These are phyloP conservation scores for Alcedo atthis DNA, from an alignment of 2,797 vertebrate species.

Conservation along the genomic window DNA sequence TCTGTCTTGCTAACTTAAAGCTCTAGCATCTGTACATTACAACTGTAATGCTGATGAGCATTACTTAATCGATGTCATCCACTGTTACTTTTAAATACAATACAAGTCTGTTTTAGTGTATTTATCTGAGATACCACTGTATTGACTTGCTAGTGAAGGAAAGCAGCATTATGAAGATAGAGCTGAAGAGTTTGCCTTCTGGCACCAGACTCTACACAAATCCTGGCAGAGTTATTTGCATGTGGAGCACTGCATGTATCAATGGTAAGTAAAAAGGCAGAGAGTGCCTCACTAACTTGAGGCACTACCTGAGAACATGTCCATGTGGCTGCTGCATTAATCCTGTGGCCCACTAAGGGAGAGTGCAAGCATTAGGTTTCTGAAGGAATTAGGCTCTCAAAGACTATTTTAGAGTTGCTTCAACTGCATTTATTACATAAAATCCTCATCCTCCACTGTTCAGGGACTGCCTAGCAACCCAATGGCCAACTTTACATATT, in stretches of 20 bases:
- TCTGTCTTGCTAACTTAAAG: neutral
- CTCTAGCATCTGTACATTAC: neutral
- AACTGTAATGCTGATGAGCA: neutral
- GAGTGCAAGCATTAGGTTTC: neutral
- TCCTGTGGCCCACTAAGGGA: neutral
- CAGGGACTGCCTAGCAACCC: neutral
- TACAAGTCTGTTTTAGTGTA: neutral
- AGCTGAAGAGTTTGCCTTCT: neutral
- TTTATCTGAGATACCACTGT: neutral
- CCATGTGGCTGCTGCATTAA: neutral
- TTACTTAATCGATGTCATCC: neutral
- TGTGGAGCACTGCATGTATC: neutral
- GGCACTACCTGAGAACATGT: neutral
- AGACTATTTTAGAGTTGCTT: neutral
- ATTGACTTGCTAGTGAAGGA: neutral
- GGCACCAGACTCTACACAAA: neutral
- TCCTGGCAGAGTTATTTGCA: neutral
- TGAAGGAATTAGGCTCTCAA: neutral
- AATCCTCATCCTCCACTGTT: neutral
- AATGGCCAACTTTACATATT: neutral
- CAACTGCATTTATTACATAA: neutral
- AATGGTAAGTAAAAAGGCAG: neutral
- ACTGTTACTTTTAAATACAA: neutral
- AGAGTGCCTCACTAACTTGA: neutral
- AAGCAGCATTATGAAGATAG: neutral